Base-by-base conservation (phyloP, 2,797 vertebrate genomes). In the Philypnodon macrostomus region DNA sequence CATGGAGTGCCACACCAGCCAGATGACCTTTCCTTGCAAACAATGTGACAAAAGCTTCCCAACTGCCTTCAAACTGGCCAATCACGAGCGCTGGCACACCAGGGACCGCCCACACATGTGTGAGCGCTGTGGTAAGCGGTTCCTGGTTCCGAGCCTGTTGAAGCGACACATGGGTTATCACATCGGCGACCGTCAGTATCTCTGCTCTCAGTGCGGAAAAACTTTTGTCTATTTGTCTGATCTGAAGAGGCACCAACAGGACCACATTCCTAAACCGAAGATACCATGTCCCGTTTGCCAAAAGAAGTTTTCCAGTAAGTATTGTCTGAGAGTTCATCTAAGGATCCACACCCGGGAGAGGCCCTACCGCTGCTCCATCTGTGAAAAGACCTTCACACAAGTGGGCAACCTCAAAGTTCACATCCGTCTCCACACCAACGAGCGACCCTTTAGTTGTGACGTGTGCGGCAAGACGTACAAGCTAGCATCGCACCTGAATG, bases 21-120 rank as follows among this genome's bases (percentile, higher is more conserved):
- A 85, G 68, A 84, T 82, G 79, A 87, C 75, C 0, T 87, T 84
- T 44, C 82, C 84, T 17, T 88, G 87, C 73, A 85, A 83, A 34
- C 83, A 87, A 47, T 88, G 87, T 76, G 70, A 0, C 59, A 91
- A 91, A 49, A 73, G 50, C 44, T 91, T 90, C 66, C 89, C 89
- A 0, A 90, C 88, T 0, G 75, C 85, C 0, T 90, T 90, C 68
- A 90, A 90, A 59, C 81, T 90, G 54, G 70, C 84, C 0, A 86
- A 89, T 55, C 90, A 91, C 39, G 81, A 87, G 63, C 88, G 89
- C 48, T 90, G 89, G 84, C 90, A 90, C 76, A 89, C 87, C n/a
- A 63, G 87, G 42, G 87, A 89, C 4, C 88, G 89, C 1, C 87
- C 89, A 0, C 88, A 90, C 58, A 85, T 87, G 78, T 91, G 90